Evolutionary conservation across 2,113 vertebrate species (phyloP).

Genomic region (Coregonus clupeaformis): DNA sequence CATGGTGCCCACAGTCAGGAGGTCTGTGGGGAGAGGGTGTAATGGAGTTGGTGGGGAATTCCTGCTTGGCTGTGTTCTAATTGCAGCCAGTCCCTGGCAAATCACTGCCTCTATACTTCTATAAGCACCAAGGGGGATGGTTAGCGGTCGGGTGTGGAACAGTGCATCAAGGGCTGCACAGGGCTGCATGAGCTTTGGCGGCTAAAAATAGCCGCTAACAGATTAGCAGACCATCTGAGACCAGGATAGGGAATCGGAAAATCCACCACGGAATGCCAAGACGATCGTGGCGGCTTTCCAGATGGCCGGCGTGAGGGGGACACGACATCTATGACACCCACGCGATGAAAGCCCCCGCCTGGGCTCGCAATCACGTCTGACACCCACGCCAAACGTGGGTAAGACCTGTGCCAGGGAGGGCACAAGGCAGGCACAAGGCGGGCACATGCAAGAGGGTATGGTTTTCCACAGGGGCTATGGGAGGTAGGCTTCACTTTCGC

Average conservation of each 20-base stretch:
- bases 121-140: conserved; percentile 44
- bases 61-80: conserved; percentile 75
- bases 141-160: conserved; percentile 51
- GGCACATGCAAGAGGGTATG: neutral
- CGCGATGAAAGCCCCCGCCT: conserved; percentile 27
- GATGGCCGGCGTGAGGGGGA: conserved; percentile 64
- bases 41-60: conserved; percentile 70
- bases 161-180: conserved; percentile 53
- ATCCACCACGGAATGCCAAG: conserved; percentile 66
- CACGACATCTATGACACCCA: conserved; percentile 37
- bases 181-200: conserved; percentile 59
- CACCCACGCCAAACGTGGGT: conserved; percentile 50
- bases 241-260: conserved; percentile 76
- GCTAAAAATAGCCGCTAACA: conserved; percentile 76
- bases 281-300: conserved; percentile 64
- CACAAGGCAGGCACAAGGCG: conserved; percentile 31
- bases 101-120: conserved; percentile 40
- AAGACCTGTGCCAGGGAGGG: conserved; percentile 46
- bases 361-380: conserved; percentile 69
- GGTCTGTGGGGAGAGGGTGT: conserved; percentile 54
- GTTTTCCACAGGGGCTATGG: neutral
- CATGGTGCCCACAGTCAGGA: conserved; percentile 45
- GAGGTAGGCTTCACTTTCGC: conserved; percentile 41
- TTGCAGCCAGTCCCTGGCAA: conserved; percentile 61
- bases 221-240: conserved; percentile 81